These are phyloP conservation scores for Rhinoderma darwinii DNA, from an alignment of 2,113 vertebrate species.

Conservation along the genomic window DNA sequence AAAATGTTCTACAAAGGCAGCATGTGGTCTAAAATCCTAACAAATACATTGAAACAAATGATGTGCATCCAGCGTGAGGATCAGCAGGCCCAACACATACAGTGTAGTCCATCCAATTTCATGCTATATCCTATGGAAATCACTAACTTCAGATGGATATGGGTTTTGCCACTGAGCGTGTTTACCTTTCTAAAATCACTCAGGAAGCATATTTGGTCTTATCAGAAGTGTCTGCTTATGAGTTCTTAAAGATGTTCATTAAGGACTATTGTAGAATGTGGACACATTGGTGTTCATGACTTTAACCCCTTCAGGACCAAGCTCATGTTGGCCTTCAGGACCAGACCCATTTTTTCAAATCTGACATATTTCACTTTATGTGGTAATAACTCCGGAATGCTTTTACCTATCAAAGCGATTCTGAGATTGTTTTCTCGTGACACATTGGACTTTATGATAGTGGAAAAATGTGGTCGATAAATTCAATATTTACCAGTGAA, in stretches of 20 bases:
- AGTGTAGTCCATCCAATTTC: slow-evolving; percentile 21
- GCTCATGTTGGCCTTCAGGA: no score
- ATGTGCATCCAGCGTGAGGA: slow-evolving; percentile 12
- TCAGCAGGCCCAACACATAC: slow-evolving; percentile 12
- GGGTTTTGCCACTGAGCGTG: neutral
- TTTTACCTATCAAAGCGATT: no score
- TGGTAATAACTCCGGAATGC: no score
- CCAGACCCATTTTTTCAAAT: no score
- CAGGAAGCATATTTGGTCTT: neutral
- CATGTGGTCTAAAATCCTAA: slow-evolving; percentile 24
- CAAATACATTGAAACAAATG: slow-evolving; percentile 32
- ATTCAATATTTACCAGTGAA: no score
- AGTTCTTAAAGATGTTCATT: neutral
- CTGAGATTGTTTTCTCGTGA: no score
- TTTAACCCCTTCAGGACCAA: no score
- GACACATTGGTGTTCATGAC: neutral
- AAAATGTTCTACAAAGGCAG: slow-evolving; percentile 21
- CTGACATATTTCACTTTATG: no score
- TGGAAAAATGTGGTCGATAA: no score
- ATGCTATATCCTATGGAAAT: slow-evolving; percentile 24
- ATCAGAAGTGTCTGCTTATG: neutral
- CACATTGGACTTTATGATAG: no score
- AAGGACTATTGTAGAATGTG: neutral
- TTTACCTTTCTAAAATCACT: neutral
- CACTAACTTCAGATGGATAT: slow-evolving; percentile 5